A percentile compares a stretch with the other conserved stretches of the same genome.
These are phyloP conservation scores for Trissolcus japonicus DNA, from an alignment of 2,888 invertebrate species.

Conservation along the genomic window DNA sequence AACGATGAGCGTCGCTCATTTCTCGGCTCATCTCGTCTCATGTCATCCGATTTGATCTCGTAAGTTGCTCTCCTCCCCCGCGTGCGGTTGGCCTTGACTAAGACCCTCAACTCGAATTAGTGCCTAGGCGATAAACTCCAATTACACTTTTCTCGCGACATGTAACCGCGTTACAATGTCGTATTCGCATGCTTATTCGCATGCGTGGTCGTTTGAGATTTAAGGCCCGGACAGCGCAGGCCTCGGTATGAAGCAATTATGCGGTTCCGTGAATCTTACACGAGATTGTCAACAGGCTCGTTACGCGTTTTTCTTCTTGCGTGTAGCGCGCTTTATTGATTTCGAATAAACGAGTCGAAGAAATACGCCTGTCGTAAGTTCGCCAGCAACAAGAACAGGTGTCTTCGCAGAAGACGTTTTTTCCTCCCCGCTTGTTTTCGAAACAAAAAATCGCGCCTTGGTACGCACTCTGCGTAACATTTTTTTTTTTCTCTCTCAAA, in stretches of 20 bases:
- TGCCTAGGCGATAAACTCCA: constrained; percentile 53
- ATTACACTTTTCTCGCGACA: constrained; percentile 52
- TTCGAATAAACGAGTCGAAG: constrained; percentile 53
- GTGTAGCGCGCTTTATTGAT: constrained; percentile 45
- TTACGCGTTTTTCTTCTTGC: constrained; percentile 57
- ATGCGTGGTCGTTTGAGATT: constrained; percentile 63
- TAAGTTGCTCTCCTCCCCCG: constrained; percentile 8
- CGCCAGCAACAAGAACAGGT: constrained; percentile 23
- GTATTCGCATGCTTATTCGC: constrained; percentile 34
- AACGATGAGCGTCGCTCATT: constrained; percentile 33
- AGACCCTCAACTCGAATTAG: constrained; percentile 44
- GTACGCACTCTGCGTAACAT: background rate
- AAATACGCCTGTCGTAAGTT: constrained; percentile 28
- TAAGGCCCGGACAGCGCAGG: constrained; percentile 55
- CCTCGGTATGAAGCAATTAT: constrained; percentile 69
- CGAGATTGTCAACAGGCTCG: constrained; percentile 67
- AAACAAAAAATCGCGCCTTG: constrained; percentile 2
- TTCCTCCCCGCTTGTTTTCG: background rate
- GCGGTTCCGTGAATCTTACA: constrained; percentile 66
- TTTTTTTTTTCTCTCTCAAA: no score
- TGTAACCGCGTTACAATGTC: constrained; percentile 39
- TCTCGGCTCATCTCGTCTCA: constrained; percentile 28
- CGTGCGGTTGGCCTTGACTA: constrained; percentile 34
- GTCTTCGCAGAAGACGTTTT: constrained; percentile 27
- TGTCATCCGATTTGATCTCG: constrained; percentile 11